phyloP scores from a whole-genome alignment of 2,888 invertebrate genomes.

The Atethmia centrago region DNA sequence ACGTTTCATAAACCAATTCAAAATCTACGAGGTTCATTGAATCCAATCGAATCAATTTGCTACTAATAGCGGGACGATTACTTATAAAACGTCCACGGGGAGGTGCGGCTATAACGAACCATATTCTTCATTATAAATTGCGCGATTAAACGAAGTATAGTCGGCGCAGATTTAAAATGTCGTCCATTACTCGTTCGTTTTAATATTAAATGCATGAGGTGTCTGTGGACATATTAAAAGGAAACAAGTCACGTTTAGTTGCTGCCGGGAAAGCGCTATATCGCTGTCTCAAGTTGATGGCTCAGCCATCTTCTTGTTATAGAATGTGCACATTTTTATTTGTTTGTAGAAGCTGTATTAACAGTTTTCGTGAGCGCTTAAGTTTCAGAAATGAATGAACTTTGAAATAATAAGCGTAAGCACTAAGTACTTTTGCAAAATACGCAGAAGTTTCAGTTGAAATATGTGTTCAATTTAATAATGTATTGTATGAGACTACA shows the following conservation, averaged over 20 bases:
- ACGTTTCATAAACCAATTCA: slow-evolving; percentile 3
- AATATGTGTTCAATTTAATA: not conserved
- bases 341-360: not conserved
- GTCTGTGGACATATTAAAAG: slow-evolving; percentile 56
- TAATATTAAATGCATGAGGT: slow-evolving; percentile 68
- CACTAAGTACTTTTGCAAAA: not conserved
- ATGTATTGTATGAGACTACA: not conserved
- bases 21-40: slow-evolving; percentile 18
- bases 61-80: slow-evolving; percentile 48
- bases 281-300: slow-evolving; percentile 36
- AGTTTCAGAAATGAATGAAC: not conserved
- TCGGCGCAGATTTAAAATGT: slow-evolving; percentile 68
- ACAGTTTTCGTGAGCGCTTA: not conserved
- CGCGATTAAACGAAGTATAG: slow-evolving; percentile 74
- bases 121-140: slow-evolving; percentile 79
- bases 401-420: not conserved
- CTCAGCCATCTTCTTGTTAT: slow-evolving; percentile 25
- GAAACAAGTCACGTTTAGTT: slow-evolving; percentile 56
- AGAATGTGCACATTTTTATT: slow-evolving; percentile 22
- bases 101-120: slow-evolving; percentile 66
- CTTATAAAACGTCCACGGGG: slow-evolving; percentile 55
- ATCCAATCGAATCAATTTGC: slow-evolving; percentile 40
- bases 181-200: slow-evolving; percentile 65
- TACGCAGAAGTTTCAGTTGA: not conserved
- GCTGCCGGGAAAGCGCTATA: slow-evolving; percentile 38